Base-by-base conservation (phyloP, 2,888 invertebrate genomes). In the Conus canariensis region DNA sequence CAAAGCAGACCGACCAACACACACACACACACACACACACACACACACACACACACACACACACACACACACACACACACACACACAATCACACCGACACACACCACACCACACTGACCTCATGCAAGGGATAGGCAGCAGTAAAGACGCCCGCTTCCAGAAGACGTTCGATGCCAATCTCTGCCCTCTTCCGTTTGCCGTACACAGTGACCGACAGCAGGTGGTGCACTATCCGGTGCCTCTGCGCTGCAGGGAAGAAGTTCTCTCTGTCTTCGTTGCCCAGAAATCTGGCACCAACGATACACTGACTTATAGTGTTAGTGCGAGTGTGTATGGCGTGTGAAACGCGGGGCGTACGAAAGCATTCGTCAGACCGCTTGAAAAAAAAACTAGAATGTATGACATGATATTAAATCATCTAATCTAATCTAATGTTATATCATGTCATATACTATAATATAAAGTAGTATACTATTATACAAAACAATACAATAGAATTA, bases 91-190 rank as follows among this genome's bases (percentile, higher is more conserved):
- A 12, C 19, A 16, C 45, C 12, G 4, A 7, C 25, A 9, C 30
- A 25, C 7, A 25, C 45, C 45, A 45, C 45, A 45, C 14, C 45
- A 22, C 70, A 74, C 70, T 95, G 93, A 97, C 97, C 94, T 97
- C 97, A 94, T 97, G 97, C 5, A 97, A 94, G 3, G 97, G 97
- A 93, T 96, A 97, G 0, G 97, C 97, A 16, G 97, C 97, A 25
- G 95, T 94, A 94, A 96, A 97, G 4, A 96, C 96, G 12, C 96
- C 96, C 92, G 97, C 97, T 90, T 97, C 97, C 70, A 97, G 93
- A 60, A 97, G 95, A 83, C 97, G 94, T 92, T 97, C 97, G 30
- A 97, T 96, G 19, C 97, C 97, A 85, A 97, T 96, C 94, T 97
- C 97, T 1, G 97, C 97, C 92, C 96, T 96, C 93, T 96, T 97